These are phyloP conservation scores for Drosophila pectinifera DNA, from an alignment of 1,140 invertebrate species.

Conservation along the genomic window DNA sequence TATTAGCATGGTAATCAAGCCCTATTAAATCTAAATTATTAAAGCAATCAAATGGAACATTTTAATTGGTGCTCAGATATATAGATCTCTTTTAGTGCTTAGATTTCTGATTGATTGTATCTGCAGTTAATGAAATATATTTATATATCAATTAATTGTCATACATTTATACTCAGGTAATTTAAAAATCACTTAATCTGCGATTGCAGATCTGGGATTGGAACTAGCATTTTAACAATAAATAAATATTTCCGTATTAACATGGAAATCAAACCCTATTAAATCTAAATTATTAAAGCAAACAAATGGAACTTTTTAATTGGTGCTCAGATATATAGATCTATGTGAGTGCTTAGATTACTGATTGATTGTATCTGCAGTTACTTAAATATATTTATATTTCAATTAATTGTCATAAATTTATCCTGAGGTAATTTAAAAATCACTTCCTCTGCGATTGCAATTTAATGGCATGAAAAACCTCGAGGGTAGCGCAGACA, in stretches of 20 bases:
- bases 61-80: no score
- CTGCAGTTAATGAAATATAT: not conserved
- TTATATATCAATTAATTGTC: not conserved
- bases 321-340: no score
- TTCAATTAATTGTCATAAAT: not conserved
- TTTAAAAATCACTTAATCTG: constrained; percentile 5
- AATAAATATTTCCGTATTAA: not conserved
- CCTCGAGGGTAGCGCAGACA: not conserved
- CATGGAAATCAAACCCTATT: not conserved
- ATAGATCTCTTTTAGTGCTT: no score
- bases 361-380: no score
- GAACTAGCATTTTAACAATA: not conserved
- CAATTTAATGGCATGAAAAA: not conserved
- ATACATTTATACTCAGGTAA: not conserved
- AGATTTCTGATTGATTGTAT: no score
- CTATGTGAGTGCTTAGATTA: no score
- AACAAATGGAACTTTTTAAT: not conserved
- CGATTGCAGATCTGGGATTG: not conserved
- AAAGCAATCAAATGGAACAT: not conserved
- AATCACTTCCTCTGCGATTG: constrained; percentile 2
- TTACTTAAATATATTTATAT: not conserved
- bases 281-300: not conserved
- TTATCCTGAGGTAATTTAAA: constrained; percentile 4
- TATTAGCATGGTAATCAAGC: not conserved
- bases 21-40: not conserved